A percentile compares a stretch with the other conserved stretches of the same genome.
Conservation (phyloP, 2,888 invertebrate genomes). For the Lasioglossum figueresi region DNA sequence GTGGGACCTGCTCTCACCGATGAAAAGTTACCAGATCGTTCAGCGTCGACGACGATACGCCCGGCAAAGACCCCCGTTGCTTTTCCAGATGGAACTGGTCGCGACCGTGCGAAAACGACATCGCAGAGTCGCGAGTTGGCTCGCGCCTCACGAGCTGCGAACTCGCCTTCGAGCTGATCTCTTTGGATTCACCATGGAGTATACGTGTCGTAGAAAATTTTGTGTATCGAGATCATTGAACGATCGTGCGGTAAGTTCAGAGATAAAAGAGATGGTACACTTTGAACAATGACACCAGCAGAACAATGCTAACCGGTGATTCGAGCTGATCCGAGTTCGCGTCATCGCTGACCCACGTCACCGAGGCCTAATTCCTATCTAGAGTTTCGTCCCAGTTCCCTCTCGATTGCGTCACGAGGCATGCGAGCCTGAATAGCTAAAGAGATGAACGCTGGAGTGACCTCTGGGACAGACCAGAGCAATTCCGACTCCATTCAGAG, state of each 20-base stretch:
- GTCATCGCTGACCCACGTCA: background rate
- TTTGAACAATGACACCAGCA: background rate
- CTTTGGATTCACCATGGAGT: background rate
- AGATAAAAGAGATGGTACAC: background rate
- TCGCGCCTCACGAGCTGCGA: background rate
- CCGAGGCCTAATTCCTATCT: conserved; percentile 4
- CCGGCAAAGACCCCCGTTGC: conserved; percentile 63
- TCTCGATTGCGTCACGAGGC: background rate
- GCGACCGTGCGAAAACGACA: conserved; percentile 54
- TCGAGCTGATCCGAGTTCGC: background rate
- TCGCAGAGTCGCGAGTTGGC: conserved; percentile 6
- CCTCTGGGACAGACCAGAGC: background rate
- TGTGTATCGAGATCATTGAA: too few relatives aligned
- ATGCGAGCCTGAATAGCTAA: background rate
- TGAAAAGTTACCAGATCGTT: conserved; percentile 69
- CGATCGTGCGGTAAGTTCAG: background rate
- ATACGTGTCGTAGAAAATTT: too few relatives aligned
- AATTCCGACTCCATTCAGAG: background rate
- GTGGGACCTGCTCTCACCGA: conserved; percentile 68
- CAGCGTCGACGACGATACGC: conserved; percentile 49
- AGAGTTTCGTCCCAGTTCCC: background rate
- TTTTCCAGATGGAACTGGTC: conserved; percentile 65
- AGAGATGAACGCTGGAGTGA: background rate
- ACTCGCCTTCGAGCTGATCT: background rate
- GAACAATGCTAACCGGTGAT: background rate